Evolutionary conservation across 2,888 invertebrate species (phyloP), one percentile per base, ranked within the genome.

Genomic region (Allacma fusca): DNA sequence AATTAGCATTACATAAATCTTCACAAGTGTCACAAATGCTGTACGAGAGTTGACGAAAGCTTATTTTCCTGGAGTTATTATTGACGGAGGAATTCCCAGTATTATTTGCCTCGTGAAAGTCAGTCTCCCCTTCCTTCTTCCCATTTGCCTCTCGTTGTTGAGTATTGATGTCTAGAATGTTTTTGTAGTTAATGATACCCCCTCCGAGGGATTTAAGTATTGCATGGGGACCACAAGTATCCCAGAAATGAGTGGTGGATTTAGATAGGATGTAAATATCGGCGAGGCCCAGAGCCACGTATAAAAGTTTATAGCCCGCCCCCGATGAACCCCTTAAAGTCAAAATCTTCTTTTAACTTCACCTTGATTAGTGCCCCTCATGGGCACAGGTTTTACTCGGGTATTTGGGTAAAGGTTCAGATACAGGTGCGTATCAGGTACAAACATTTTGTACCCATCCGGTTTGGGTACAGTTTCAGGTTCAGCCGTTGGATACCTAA

Each of bases 141-240:
- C n/a, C n/a, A n/a, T n/a, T n/a, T n/a, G n/a, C n/a, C n/a, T n/a
- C n/a, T n/a, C n/a, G n/a, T n/a, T n/a, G n/a, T n/a, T n/a, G n/a
- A n/a, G n/a, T n/a, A n/a, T n/a, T n/a, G n/a, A n/a, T n/a, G n/a
- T n/a, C n/a, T n/a, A n/a, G n/a, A n/a, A 84, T 81, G 44, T 83
- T 81, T 4, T 82, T 80, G 78, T 84, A 88, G 68, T 85, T 85
- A 0, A 87, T 82, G 7, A 89, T 85, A 0, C 93, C 92, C 0
- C 97, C 97, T n/a, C 93, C 93, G n/a, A 91, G 87, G 0, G 95
- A 90, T 80, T 88, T 89, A 1, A 97, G 87, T 76, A 97, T 91
- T 0, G 95, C 93, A 85, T 97, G 96, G 0, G 95, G 94, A 0
- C 91, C 96, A 87, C 97, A 97, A 0, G 95, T 94, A 85, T 97